Evolutionary conservation across 2,113 vertebrate species (phyloP), one percentile per base, ranked within the genome.

Genomic region (Myxocyprinus asiaticus): DNA sequence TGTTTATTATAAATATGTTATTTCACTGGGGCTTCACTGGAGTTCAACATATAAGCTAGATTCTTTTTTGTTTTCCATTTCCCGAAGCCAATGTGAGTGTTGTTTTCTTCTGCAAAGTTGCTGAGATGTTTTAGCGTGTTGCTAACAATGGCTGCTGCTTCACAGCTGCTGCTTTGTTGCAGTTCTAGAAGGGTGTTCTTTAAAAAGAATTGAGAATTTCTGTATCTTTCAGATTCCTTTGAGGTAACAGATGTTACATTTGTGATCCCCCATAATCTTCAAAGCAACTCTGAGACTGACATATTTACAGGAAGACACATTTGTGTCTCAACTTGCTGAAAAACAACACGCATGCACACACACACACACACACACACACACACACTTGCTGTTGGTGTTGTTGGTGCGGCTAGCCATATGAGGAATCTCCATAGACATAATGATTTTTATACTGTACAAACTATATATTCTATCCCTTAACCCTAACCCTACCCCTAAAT

Each of bases 181-280:
- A 55, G 43, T 51, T 79, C 59, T 44, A n/a, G 15, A 11, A 9
- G 15, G 63, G 44, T 65, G 9, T 69, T 55, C 68, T 53, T 79
- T 55, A 72, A 56, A 56, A 47, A 72, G 15, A 69, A 71, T 47
- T 44, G 47, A 64, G 45, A 69, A 33, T 1, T 33, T 33, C 22
- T 33, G 1, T 33, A 3, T 74, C 17, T 59, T 45, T 79, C 59
- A 56, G 77, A 79, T 71, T 43, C 15, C 77, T 45, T 42, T 53
- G 67, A 33, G 22, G 22, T 33, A 33, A 33, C 67, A 12, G 17
- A 51, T 71, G 67, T 79, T 70, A 62, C 22, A 42, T 62, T 51
- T 70, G 56, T 51, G 59, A 64, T 71, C 47, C 76, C 17, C 47
- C 50, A 64, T 58, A 56, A 64, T 47, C 67, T 72, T 71, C 59